Base-by-base conservation (phyloP, 2,113 vertebrate species). In the Esox niger region DNA sequence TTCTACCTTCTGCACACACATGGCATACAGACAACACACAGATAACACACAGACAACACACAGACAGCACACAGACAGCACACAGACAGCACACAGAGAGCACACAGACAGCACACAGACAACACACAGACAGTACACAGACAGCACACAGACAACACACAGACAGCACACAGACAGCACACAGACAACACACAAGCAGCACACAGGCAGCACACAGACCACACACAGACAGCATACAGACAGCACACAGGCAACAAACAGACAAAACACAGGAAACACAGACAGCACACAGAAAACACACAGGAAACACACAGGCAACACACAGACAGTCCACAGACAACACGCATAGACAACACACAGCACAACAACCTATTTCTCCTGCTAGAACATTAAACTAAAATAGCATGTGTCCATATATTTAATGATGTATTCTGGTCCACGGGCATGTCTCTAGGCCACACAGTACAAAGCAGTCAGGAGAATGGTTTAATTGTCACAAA, bases 221-320 rank as follows among this genome's bases (percentile, higher is more conserved):
- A 73, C 77, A 77, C 63, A 69, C 62, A 23, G n/a, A n/a, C n/a
- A n/a, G n/a, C n/a, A n/a, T n/a, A n/a, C n/a, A n/a, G n/a, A n/a
- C n/a, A n/a, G n/a, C n/a, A n/a, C n/a, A n/a, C n/a, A n/a, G n/a
- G n/a, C n/a, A n/a, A n/a, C 17, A 62, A 6, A 62, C 55, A 74
- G 76, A 75, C 67, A 69, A 76, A 78, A 79, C 9, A n/a, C n/a
- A n/a, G n/a, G n/a, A n/a, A n/a, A n/a, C n/a, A n/a, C n/a, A n/a
- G n/a, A n/a, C n/a, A n/a, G n/a, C 17, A 62, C 20, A 62, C 55
- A 74, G 76, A 75, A 64, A 69, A 76, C 79, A 79, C 9, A n/a
- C n/a, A n/a, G n/a, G n/a, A n/a, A n/a, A n/a, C n/a, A n/a, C n/a
- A n/a, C 25, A 58, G 11, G 27, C 25, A 3, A 79, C 69, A 79